Base-by-base conservation (phyloP, 2,797 vertebrate genomes). In the Echiichthys vipera region DNA sequence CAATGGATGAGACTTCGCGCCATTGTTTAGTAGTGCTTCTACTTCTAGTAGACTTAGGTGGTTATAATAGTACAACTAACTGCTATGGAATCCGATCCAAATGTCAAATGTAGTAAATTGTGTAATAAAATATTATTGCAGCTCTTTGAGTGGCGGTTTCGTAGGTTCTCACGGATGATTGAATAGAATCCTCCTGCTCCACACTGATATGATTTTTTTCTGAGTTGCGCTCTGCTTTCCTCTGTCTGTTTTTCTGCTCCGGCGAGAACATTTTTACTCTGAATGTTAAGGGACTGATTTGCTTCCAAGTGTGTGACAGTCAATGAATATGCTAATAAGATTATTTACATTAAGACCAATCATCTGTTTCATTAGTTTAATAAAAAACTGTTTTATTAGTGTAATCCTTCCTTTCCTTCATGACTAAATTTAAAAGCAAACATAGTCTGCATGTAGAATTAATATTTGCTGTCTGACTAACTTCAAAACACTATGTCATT, bases 321-420 rank as follows among this genome's bases (percentile, higher is more conserved):
- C 18, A 53, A 83, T 78, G 43, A 56, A 59, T 61, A 70, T 65
- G 25, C 71, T 58, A 34, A 55, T 40, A 25, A 47, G 34, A 55
- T 75, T 56, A 14, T 58, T 63, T 27, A 59, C n/a, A 50, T 62
- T 45, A 57, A 55, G 45, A 22, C 29, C 20, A 24, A 73, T 32
- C 65, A 81, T 66, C 65, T 73, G 61, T 72, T 79, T 71, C 29
- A 63, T 66, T 65, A 34, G 34, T 71, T 68, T 22, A 42, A 56
- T 68, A 59, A 74, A n/a, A 81, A 51, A 2, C 40, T 17, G 29
- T 69, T 73, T 73, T 67, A 78, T 61, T 70, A 20, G 45, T 45
- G 46, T 45, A 43, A 79, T 67, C 42, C 47, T 55, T 15, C 18
- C 10, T 0, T 34, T 64, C 71, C 68, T 78, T 72, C 40, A 49